Evolutionary conservation across 2,797 vertebrate genomes (phyloP), one percentile per base, ranked within the genome.

Genomic region (Enteromius unitaeniatus): DNA sequence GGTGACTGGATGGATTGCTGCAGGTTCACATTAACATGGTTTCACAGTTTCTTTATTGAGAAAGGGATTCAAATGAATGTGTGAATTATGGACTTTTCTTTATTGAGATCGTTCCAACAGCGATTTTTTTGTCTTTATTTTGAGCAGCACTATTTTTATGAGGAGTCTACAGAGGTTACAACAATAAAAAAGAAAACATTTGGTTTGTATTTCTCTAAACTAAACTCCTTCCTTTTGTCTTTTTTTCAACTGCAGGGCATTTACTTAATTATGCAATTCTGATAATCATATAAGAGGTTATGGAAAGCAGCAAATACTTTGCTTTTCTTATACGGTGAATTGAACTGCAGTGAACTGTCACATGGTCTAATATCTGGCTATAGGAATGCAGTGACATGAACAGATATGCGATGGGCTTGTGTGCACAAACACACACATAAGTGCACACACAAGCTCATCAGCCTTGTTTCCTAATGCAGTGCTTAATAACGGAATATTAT

Each of bases 151-250:
- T 94, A 94, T 95, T 95, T 95, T 95, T 94, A 95, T 94, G 93
- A 93, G 94, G 91, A 93, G 93, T 92, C 91, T 92, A 87, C 91
- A 91, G 89, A 94, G 92, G 92, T 92, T 92, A 94, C 93, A 91
- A 89, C 85, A 89, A 89, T 89, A 94, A 94, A 94, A 91, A 92
- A 55, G 91, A 88, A 89, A 90, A 94, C 91, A 92, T 93, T 93
- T 94, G 91, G 92, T 95, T 95, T 95, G 94, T 94, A 94, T 94
- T 95, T 95, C 94, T 95, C 92, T 94, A 93, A 94, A 92, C 80
- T 91, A 88, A 90, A 90, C 76, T 86, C 85, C 86, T 89, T 86
- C 87, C 64, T 74, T 87, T 90, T 87, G 84, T 89, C 81, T 90
- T 84, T 87, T 83, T 88, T 84, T 79, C 28, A 58, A 73, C 53